phyloP scores from a whole-genome alignment of 2,797 vertebrate genomes.

The Momotus momota region DNA sequence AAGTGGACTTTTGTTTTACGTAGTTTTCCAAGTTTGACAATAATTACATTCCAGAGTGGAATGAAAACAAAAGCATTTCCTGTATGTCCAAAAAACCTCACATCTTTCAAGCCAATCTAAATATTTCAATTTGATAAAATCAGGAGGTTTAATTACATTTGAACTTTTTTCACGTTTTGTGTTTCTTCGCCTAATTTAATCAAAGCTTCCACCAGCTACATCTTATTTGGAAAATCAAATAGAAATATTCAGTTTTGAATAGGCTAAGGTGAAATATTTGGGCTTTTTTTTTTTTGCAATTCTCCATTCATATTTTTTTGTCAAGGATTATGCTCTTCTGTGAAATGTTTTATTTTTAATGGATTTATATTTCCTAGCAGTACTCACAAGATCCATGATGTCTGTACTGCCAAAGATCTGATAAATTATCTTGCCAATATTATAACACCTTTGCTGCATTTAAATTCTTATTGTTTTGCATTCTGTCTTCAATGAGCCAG shows the following conservation, averaged over 20 bases:
- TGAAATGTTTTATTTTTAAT: neutral
- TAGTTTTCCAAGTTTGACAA: neutral
- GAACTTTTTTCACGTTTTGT: neutral
- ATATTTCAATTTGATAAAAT: neutral
- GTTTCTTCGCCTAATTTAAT: neutral
- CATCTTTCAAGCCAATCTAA: neutral
- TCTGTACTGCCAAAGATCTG: neutral
- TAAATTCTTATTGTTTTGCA: neutral
- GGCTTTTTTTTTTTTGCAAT: accelerated
- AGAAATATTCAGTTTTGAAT: neutral
- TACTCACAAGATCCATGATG: neutral
- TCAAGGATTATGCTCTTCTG: neutral
- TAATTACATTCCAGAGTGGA: neutral
- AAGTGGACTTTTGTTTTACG: neutral
- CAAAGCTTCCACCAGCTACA: neutral
- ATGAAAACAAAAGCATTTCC: neutral
- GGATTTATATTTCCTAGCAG: neutral
- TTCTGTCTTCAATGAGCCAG: neutral
- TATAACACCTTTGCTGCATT: neutral
- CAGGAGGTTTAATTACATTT: neutral
- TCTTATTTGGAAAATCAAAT: neutral
- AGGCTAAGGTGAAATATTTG: neutral
- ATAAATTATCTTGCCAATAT: neutral
- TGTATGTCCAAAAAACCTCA: accelerated
- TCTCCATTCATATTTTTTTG: neutral